A percentile compares a stretch with the other conserved stretches of the same genome.
Evolutionary conservation across 2,113 vertebrate genomes (phyloP).

Genomic region (Prolemur simus): DNA sequence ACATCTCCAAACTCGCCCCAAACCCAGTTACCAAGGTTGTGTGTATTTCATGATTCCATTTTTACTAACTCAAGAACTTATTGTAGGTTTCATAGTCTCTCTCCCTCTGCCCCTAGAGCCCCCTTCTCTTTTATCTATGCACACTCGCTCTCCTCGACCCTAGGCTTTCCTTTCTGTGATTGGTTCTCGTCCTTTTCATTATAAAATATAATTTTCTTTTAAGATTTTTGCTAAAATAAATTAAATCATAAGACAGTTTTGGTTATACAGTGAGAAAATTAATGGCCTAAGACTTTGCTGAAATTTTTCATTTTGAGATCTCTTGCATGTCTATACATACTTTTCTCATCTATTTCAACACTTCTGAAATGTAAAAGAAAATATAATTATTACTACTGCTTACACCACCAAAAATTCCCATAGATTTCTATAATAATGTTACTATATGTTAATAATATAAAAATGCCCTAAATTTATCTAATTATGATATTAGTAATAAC

Average conservation of each 20-base stretch:
- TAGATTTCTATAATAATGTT: background rate
- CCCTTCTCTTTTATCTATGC: background rate
- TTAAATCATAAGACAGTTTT: background rate
- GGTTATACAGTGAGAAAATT: background rate
- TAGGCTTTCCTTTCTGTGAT: background rate
- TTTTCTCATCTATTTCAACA: background rate
- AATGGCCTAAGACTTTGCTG: background rate
- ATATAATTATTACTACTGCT: background rate
- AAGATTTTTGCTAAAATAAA: background rate
- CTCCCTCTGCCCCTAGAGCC: rapidly evolving
- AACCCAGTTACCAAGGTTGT: background rate
- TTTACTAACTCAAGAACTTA: background rate
- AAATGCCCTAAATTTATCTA: background rate
- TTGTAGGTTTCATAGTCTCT: background rate
- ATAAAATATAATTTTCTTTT: background rate
- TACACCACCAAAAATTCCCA: background rate
- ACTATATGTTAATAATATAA: background rate
- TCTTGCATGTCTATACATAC: too few relatives aligned
- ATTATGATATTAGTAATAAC: background rate
- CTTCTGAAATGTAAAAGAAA: background rate
- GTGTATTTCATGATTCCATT: background rate
- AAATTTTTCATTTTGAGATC: background rate
- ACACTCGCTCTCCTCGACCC: background rate
- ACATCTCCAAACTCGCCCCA: background rate
- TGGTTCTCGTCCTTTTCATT: background rate